phyloP scores from a whole-genome alignment of 2,888 invertebrate species.

The Platycheirus albimanus region DNA sequence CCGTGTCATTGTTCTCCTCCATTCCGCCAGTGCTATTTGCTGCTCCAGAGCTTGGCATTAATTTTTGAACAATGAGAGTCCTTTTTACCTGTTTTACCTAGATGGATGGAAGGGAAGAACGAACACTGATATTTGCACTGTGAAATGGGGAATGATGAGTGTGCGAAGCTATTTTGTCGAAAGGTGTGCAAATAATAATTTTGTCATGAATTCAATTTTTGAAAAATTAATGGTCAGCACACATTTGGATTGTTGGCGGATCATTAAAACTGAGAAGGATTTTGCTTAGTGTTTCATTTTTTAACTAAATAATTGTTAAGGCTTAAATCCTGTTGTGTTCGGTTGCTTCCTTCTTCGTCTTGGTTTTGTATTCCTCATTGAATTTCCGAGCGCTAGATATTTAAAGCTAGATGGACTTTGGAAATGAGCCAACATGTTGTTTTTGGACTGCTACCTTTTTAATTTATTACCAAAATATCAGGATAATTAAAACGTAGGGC shows the following conservation, averaged over 20 bases:
- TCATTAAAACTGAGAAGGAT: conserved; percentile 11
- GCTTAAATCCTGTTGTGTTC: too few species aligned
- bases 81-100: not conserved
- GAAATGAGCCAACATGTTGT: too few species aligned
- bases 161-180: conserved; percentile 13
- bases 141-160: not conserved
- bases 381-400: too few species aligned
- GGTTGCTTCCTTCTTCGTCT: too few species aligned
- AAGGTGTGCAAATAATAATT: conserved; percentile 31
- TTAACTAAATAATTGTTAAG: too few species aligned
- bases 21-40: conserved; percentile 4
- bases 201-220: conserved; percentile 1
- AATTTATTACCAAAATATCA: too few species aligned
- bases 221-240: conserved; percentile 29
- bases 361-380: too few species aligned
- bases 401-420: too few species aligned
- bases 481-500: too few species aligned
- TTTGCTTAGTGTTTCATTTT: too few species aligned
- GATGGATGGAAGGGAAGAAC: too few species aligned
- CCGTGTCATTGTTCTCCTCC: not conserved
- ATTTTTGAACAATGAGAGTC: conserved; percentile 25
- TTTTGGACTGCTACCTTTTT: too few species aligned
- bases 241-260: conserved; percentile 15
- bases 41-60: conserved; percentile 10
- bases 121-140: not conserved